Conservation (phyloP, 2,888 invertebrate genomes). For the Pemphredon lugubris region DNA sequence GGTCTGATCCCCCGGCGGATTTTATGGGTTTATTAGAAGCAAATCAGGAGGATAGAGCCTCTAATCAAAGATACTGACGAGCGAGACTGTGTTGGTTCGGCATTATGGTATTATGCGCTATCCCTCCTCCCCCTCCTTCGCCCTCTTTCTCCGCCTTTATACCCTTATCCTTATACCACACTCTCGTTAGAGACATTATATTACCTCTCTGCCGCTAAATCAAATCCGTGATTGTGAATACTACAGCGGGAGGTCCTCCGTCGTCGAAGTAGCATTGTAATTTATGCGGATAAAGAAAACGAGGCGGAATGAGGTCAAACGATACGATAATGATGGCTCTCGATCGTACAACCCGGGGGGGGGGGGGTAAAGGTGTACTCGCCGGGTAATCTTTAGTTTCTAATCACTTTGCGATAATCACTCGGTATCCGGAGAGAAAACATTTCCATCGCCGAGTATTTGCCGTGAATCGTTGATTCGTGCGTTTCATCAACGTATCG, state of each 20-base stretch:
- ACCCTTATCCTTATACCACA: conserved; percentile 69
- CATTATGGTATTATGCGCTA: conserved; percentile 76
- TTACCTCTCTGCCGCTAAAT: conserved; percentile 71
- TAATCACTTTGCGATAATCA: neutral
- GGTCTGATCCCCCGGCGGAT: conserved; percentile 64
- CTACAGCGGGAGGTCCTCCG: conserved; percentile 55
- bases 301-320: conserved; percentile 25
- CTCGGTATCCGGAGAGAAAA: too few relatives aligned
- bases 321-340: neutral
- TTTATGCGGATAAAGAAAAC: conserved; percentile 32
- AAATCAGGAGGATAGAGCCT: conserved; percentile 77
- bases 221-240: conserved; percentile 74
- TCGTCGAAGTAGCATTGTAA: conserved; percentile 21
- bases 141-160: conserved; percentile 61
- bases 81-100: conserved; percentile 71
- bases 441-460: too few relatives aligned
- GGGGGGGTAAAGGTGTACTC: too few relatives aligned
- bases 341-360: neutral
- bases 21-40: conserved; percentile 79
- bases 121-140: conserved; percentile 42
- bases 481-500: neutral
- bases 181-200: conserved; percentile 79
- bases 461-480: neutral
- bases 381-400: neutral
- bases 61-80: conserved; percentile 80